Percentiles rank a stretch among this genome's conserved stretches.
Conservation (phyloP, 2,888 invertebrate genomes). For the Protonemura montana region DNA sequence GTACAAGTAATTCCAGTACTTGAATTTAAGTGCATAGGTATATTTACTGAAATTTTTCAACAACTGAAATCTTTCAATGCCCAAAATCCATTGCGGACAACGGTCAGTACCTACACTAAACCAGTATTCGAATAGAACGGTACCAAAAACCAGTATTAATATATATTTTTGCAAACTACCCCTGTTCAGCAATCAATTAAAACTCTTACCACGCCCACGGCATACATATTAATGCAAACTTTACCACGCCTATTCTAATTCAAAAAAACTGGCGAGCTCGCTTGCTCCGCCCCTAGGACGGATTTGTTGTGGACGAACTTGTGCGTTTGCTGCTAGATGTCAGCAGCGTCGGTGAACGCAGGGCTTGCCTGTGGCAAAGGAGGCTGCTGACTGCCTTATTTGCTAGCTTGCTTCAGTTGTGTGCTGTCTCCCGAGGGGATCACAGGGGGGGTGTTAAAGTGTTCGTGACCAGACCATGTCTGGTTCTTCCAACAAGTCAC, state of each 20-base stretch:
- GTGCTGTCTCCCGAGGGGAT: not conserved
- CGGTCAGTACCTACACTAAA: not conserved
- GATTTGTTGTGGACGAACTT: not conserved
- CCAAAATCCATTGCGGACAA: not conserved
- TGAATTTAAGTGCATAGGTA: not conserved
- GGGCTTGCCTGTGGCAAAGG: not conserved
- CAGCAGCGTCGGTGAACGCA: not conserved
- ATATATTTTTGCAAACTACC: not conserved
- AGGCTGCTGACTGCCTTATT: not conserved
- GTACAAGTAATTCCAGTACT: not conserved
- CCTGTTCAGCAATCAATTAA: not conserved
- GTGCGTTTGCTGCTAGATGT: not conserved
- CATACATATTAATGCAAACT: not conserved
- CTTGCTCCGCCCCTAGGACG: not conserved
- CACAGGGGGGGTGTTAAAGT: not conserved
- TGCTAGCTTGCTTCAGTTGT: not conserved
- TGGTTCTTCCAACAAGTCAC: not conserved
- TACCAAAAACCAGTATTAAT: not conserved
- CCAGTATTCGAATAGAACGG: not conserved
- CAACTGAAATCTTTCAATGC: not conserved
- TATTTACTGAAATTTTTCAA: not conserved
- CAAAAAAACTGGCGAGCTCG: not conserved
- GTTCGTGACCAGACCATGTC: not conserved
- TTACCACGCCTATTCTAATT: slow-evolving; percentile 2
- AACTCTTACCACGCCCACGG: not conserved